Evolutionary conservation across 2,113 vertebrate species (phyloP), one percentile per base, ranked within the genome.

Genomic region (Nyctibius bracteatus): DNA sequence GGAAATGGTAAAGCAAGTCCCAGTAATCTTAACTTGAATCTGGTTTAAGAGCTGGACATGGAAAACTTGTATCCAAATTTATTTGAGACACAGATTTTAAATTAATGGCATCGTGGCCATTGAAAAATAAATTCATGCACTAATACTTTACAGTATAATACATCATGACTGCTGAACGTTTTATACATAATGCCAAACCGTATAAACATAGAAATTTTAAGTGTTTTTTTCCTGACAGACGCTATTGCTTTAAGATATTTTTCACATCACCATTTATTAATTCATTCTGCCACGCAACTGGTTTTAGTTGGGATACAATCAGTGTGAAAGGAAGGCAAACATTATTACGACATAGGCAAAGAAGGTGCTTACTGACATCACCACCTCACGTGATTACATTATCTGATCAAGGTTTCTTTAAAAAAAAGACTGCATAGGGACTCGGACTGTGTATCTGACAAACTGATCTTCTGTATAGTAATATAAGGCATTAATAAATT

Each of bases 91-190:
- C 6, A 88, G 94, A 66, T 91, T 93, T 97, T 96, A 75, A 94
- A 78, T 88, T 70, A 71, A 81, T 70, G 84, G 90, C 75, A 46
- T 83, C 82, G 84, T 88, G 62, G 87, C 91, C 80, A 49, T 54
- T 97, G 78, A 98, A 98, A 98, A 98, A 98, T 97, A 98, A 98
- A 98, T 88, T 90, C 98, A 98, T 99, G 98, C 98, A 98, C 95
- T 96, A 96, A n/a, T 97, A 88, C 97, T 98, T 97, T 97, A 98
- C 94, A 98, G 39, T 98, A 97, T 97, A 95, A 91, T 97, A 98
- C 97, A 98, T 78, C 71, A 11, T 95, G 75, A 86, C 91, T 94
- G 94, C 39, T 67, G 61, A 91, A 49, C 10, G 46, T 89, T 92
- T 96, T 82, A 59, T 96, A 98, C 93, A 97, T 93, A 97, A 97